Conservation (phyloP, 1,140 invertebrate species). For the Drosophila orena region DNA sequence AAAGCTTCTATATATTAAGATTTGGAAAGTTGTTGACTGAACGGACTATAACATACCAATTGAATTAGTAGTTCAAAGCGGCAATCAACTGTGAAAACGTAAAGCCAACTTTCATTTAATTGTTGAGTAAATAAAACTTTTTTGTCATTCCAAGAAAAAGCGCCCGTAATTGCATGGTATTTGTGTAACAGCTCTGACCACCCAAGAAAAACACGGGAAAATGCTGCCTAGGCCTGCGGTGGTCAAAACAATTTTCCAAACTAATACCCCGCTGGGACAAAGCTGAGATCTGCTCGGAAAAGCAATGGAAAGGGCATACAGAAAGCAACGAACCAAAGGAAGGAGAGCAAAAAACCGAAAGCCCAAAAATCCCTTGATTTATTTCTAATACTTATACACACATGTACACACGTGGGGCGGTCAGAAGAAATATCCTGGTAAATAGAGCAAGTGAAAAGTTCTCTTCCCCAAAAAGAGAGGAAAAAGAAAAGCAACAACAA, state of each 20-base stretch:
- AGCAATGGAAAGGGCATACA: slow-evolving; percentile 11
- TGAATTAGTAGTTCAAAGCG: not conserved
- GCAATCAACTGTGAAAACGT: slow-evolving; percentile 5
- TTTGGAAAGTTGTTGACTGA: too few species aligned
- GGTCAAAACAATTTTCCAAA: slow-evolving; percentile 78
- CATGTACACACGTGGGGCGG: not conserved
- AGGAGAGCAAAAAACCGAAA: slow-evolving; percentile 58
- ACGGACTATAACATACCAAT: too few species aligned
- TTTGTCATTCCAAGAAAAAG: slow-evolving; percentile 10
- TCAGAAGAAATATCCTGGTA: slow-evolving; percentile 46
- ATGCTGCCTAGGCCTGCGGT: slow-evolving; percentile 74
- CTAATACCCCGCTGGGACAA: slow-evolving; percentile 64
- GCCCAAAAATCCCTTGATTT: slow-evolving; percentile 82
- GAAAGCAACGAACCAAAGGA: slow-evolving; percentile 38
- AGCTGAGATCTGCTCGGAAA: slow-evolving; percentile 25
- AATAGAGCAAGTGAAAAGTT: slow-evolving; percentile 80
- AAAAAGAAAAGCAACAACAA: slow-evolving; percentile 39
- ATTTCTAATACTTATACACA: slow-evolving; percentile 72
- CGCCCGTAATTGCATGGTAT: slow-evolving; percentile 71
- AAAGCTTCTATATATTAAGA: too few species aligned
- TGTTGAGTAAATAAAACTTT: slow-evolving; percentile 29
- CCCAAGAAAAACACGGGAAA: slow-evolving; percentile 57
- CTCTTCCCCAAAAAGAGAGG: slow-evolving; percentile 9
- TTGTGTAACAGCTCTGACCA: slow-evolving; percentile 51
- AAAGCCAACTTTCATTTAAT: slow-evolving; percentile 14